Conservation (phyloP, 2,113 vertebrate species). For the Marcusenius ussheri region DNA sequence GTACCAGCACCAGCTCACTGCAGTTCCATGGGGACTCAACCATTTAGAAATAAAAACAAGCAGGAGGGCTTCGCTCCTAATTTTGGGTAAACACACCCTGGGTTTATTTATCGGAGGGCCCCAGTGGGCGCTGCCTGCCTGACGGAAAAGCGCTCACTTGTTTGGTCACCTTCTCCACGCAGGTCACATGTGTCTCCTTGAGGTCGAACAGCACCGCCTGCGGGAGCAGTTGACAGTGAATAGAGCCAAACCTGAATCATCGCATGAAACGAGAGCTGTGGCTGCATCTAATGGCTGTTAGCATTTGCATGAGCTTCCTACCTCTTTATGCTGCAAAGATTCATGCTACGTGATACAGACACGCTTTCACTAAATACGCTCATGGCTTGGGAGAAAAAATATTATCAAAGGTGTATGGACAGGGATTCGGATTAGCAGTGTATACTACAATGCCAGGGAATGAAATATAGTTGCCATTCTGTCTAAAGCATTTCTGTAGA, state of each 20-base stretch:
- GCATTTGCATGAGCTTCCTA: neutral
- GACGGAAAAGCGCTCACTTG: conserved; percentile 44
- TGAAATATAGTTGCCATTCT: neutral
- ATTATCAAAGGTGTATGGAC: neutral
- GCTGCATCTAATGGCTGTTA: neutral
- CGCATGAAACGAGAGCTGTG: neutral
- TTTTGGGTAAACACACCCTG: neutral
- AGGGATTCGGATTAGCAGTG: neutral
- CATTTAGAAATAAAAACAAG: neutral
- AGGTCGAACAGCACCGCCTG: conserved; percentile 70
- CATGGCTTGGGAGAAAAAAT: neutral
- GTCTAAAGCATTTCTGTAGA: neutral
- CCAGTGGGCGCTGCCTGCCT: neutral
- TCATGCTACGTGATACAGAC: neutral
- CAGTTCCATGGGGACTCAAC: neutral
- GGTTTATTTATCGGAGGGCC: neutral
- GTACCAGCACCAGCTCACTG: neutral
- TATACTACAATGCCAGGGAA: neutral
- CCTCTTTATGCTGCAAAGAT: neutral
- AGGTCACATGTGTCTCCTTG: conserved; percentile 69
- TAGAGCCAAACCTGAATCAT: neutral
- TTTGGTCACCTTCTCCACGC: conserved; percentile 59
- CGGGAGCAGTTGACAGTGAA: neutral
- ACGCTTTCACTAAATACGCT: neutral
- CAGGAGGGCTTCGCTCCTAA: neutral